Base-by-base conservation (phyloP, 2,797 vertebrate genomes). In the Paratrypauchen microcephalus region DNA sequence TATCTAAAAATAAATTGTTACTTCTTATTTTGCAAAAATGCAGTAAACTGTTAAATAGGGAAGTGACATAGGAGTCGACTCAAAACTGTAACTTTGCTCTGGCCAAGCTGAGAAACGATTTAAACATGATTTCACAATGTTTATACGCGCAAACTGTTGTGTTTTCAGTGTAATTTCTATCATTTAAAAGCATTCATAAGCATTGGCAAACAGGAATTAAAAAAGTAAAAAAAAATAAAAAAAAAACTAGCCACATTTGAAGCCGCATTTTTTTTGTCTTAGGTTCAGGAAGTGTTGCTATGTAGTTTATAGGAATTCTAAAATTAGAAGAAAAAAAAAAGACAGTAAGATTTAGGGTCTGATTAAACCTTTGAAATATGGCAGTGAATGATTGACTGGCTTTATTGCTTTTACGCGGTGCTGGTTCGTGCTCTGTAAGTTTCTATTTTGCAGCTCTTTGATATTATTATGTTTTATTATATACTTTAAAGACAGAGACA, bases 271-370 rank as follows among this genome's bases (percentile, higher is more conserved):
- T 30, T 30, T 36, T 32, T 60, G 26, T 60, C n/a, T n/a, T 36
- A 41, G 59, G 16, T 62, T 24, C 60, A 62, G 60, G 60, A 62
- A 62, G 60, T 62, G 18, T 19, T 28, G 52, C 21, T 55, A 36
- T 36, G 28, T 32, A 32, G 57, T 18, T 30, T 59, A 32, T 30
- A 2, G 18, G 24, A 57, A 60, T 32, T 60, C 6, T 60, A 60
- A 60, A 30, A 60, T 60, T 60, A 32, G 58, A 19, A 39, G 9
- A 60, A 36, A n/a, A 32, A 30, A 9, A 60, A 28, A 28, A 2
- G 15, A 32, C 6, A 58, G 26, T 28, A 58, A 58, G 13, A 58
- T 58, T 26, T 9, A 19, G 26, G 0, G 6, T 2, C 18, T 18
- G 26, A 59, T 32, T 32, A 30, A 59, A 57, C 5, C 6, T 57